Evolutionary conservation across 2,113 vertebrate genomes (phyloP), one percentile per base, ranked within the genome.

Genomic region (Eclectus roratus): DNA sequence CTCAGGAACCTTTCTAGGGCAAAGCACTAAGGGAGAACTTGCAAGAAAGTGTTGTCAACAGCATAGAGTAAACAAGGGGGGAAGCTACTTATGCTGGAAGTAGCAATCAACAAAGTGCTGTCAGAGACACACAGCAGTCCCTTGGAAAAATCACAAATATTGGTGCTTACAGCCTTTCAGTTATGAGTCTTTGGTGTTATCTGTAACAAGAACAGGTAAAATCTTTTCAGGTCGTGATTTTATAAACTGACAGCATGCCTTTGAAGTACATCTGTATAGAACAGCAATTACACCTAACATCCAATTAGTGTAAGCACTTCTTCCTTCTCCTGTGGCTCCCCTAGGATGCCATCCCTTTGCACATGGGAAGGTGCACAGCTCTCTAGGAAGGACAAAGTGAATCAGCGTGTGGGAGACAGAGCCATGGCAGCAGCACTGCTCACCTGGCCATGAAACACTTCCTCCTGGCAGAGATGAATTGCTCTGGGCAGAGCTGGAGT

Each of bases 171-270:
- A 93, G 46, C 73, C 52, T 76, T 78, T 82, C 71, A 33, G 39
- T 47, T 87, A 17, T 17, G 25, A 63, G 15, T 43, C 39, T 63
- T 76, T 31, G 61, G 72, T 73, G 41, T 80, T 93, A 63, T 35
- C 85, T 82, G 41, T 82, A 58, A 73, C 18, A 76, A 58, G 29
- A 91, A 47, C 53, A 82, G 85, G 80, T 91, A 79, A 86, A 60
- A 89, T 94, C 89, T 84, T 83, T 79, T 64, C 80, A 94, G 74
- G 72, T 50, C 68, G 47, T 43, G 71, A 72, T 83, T 83, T 96
- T 89, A 80, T 68, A 85, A 94, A 66, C 61, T 87, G 95, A 77
- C 95, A 88, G 82, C 77, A 65, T 88, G 41, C 80, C 91, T 94
- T 89, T 95, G 84, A 96, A 95, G 91, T 76, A 47, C 56, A 15